Evolutionary conservation across 2,113 vertebrate species (phyloP).

Genomic region (Sapayoa aenigma): DNA sequence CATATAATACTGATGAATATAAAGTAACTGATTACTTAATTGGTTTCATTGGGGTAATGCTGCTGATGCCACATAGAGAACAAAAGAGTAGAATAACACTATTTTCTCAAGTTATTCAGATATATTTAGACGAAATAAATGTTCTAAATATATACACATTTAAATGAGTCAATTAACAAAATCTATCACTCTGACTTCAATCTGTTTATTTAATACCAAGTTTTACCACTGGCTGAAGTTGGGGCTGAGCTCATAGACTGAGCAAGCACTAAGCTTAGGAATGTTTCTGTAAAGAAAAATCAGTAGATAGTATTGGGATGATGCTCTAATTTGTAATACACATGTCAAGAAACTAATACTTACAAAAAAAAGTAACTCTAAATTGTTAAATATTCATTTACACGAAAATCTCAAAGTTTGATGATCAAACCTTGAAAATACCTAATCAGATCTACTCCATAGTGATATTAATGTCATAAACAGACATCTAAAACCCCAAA

Average conservation of each 20-base stretch:
- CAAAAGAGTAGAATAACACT: conserved; percentile 3
- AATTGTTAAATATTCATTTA: not conserved
- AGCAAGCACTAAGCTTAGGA: not conserved
- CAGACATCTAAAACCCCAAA: not conserved
- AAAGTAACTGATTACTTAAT: conserved; percentile 59
- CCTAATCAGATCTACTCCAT: not conserved
- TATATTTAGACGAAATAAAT: conserved; percentile 12
- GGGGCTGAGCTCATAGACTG: not conserved
- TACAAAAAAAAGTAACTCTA: not conserved
- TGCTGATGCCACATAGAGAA: not conserved
- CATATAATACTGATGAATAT: conserved; percentile 52
- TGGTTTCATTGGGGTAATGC: conserved; percentile 22
- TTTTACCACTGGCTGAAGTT: not conserved
- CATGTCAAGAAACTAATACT: not conserved
- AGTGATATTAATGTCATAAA: not conserved
- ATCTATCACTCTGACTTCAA: not conserved
- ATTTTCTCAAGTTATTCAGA: conserved; percentile 1
- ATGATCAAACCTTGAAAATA: not conserved
- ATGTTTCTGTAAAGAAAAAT: not conserved
- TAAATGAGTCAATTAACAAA: not conserved
- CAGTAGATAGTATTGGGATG: not conserved
- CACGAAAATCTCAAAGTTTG: not conserved
- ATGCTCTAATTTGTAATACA: not conserved
- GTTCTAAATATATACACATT: not conserved
- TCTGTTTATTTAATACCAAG: not conserved